Conservation (phyloP, 2,888 invertebrate species). For the Papilio gigon region DNA sequence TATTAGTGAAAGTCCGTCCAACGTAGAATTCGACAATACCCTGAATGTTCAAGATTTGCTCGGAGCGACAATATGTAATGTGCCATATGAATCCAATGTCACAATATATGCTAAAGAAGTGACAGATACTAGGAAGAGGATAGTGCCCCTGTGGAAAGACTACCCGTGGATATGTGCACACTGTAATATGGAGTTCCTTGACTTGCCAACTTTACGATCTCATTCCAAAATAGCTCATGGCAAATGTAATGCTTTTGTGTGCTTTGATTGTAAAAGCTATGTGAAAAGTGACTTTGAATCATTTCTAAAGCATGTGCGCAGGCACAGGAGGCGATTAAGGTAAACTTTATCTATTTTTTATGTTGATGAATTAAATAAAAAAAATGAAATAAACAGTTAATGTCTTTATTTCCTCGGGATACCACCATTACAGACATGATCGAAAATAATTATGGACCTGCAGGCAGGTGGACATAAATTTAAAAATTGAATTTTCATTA, state of each 20-base stretch:
- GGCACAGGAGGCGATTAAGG: slow-evolving; percentile 84
- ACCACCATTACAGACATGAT: too few relatives aligned
- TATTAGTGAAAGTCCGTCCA: slow-evolving; percentile 33
- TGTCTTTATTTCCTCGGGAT: too few relatives aligned
- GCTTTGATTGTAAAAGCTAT: slow-evolving; percentile 83
- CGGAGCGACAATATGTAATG: slow-evolving; percentile 62
- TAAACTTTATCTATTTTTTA: slow-evolving; percentile 49
- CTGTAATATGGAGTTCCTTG: slow-evolving; percentile 71
- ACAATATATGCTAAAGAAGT: slow-evolving; percentile 69
- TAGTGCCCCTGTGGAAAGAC: slow-evolving; percentile 64
- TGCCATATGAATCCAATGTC: slow-evolving; percentile 56
- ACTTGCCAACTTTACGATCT: slow-evolving; percentile 74
- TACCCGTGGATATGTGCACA: slow-evolving; percentile 72
- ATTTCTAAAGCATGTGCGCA: slow-evolving; percentile 85
- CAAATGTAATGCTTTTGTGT: slow-evolving; percentile 84
- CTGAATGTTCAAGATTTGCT: slow-evolving; percentile 68
- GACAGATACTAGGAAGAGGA: slow-evolving; percentile 55
- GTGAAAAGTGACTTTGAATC: slow-evolving; percentile 84
- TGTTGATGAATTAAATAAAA: not conserved
- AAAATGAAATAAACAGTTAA: not conserved
- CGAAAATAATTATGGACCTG: too few relatives aligned
- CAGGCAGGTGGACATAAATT: too few relatives aligned
- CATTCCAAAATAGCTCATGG: slow-evolving; percentile 85
- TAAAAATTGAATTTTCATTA: too few relatives aligned
- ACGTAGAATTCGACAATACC: slow-evolving; percentile 47